Evolutionary conservation across 2,113 vertebrate species (phyloP), one percentile per base, ranked within the genome.

Genomic region (Cichladusa arquata): DNA sequence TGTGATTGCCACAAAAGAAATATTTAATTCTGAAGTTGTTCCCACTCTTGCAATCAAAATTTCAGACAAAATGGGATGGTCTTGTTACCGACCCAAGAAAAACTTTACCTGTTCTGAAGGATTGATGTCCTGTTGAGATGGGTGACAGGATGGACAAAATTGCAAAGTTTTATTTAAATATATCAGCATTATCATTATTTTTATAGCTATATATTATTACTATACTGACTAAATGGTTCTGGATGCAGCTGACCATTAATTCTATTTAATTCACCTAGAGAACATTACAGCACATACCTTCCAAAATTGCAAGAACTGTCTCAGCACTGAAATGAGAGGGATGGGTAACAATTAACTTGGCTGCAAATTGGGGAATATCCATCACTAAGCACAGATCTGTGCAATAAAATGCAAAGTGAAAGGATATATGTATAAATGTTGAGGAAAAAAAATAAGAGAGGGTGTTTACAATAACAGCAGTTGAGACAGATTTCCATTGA

Each of bases 111-210:
- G 8, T 9, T 50, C 42, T 65, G 70, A 12, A 20, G 48, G n/a
- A 53, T 29, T 0, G 0, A 47, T 0, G 1, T 20, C 23, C 1
- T 4, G 23, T 24, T 0, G 0, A 40, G 44, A 42, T 0, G 4
- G 14, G 9, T 22, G 33, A 79, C 4, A 4, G 31, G 8, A 23
- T 23, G 11, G 16, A 11, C 3, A 65, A 28, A 86, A 54, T 3
- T 28, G 6, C 31, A 9, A 36, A n/a, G 6, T 61, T 95, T 76
- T 33, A 31, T 19, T 60, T 45, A 45, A 82, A 71, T 48, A 42
- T 5, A 60, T 19, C 31, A 13, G 3, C 4, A 19, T 76, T 34
- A 31, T 16, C 7, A 13, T 31, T 61, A 34, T 47, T 40, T 25
- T 8, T 18, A n/a, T 33, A 26, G 14, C 11, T 51, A 20, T 15